Evolutionary conservation across 1,140 invertebrate genomes (phyloP).

Genomic region (Nylanderia fulva): DNA sequence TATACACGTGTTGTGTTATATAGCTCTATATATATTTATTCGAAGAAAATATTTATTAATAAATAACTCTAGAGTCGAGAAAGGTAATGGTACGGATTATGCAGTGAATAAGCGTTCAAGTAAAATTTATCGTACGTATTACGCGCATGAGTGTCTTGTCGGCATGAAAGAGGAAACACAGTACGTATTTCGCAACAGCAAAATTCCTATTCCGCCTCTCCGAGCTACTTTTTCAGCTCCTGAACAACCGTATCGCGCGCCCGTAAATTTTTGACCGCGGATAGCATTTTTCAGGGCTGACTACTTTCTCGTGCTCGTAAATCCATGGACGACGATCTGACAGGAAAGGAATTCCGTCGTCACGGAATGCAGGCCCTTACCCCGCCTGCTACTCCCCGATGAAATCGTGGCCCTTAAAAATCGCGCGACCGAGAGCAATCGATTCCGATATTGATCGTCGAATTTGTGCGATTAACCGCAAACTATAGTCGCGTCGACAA

Average conservation of each 20-base stretch:
- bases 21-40: no score
- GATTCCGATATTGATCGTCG: slow-evolving; percentile 48
- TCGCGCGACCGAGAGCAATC: slow-evolving; percentile 9
- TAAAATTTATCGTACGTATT: slow-evolving; percentile 50
- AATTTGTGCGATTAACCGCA: slow-evolving; percentile 37
- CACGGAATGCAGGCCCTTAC: slow-evolving; percentile 47
- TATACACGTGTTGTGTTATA: neutral
- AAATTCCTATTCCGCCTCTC: slow-evolving; percentile 56
- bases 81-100: neutral
- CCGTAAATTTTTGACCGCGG: slow-evolving; percentile 62
- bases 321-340: slow-evolving; percentile 57
- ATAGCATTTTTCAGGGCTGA: slow-evolving; percentile 58
- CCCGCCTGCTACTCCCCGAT: neutral
- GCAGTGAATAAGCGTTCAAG: slow-evolving; percentile 17
- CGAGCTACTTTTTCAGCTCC: slow-evolving; percentile 56
- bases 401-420: slow-evolving; percentile 34
- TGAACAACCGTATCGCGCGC: slow-evolving; percentile 57
- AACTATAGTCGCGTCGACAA: neutral
- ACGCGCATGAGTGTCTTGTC: slow-evolving; percentile 54
- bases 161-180: slow-evolving; percentile 50
- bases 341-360: slow-evolving; percentile 61
- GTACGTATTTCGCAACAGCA: slow-evolving; percentile 57
- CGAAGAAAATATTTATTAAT: slow-evolving; percentile 21
- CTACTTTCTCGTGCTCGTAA: slow-evolving; percentile 53
- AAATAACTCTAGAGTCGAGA: neutral